phyloP scores from a whole-genome alignment of 2,113 vertebrate species.

The Phaetusa simplex region DNA sequence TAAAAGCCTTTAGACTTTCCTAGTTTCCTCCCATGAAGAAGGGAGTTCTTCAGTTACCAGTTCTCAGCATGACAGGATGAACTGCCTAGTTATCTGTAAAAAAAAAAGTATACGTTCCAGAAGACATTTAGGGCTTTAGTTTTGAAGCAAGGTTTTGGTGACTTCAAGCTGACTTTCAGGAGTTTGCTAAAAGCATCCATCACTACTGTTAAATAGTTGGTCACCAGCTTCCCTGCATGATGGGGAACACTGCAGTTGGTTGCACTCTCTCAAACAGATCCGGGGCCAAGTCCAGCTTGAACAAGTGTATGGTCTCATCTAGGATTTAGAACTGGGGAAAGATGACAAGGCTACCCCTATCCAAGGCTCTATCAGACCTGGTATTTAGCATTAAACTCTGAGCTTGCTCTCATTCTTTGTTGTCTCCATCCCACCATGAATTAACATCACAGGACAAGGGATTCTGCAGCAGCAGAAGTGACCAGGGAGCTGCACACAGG shows the following conservation, averaged over 20 bases:
- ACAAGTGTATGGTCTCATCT: not conserved
- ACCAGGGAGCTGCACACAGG: not conserved
- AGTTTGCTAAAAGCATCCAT: not conserved
- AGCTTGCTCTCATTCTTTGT: not conserved
- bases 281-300: not conserved
- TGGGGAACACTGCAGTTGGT: rapidly evolving
- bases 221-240: not conserved
- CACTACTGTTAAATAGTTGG: not conserved
- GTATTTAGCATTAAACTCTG: not conserved
- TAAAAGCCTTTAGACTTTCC: not conserved
- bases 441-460: not conserved
- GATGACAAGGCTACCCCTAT: not conserved
- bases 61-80: not conserved
- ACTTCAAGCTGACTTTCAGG: not conserved
- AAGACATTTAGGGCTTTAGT: rapidly evolving
- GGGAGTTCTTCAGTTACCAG: too few relatives aligned
- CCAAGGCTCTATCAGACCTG: not conserved
- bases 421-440: not conserved
- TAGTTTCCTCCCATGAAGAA: not conserved
- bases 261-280: not conserved
- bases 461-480: not conserved
- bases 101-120: not conserved
- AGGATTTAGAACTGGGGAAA: not conserved
- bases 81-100: not conserved
- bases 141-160: not conserved